phyloP scores from a whole-genome alignment of 2,113 vertebrate species.

The Equus przewalskii region DNA sequence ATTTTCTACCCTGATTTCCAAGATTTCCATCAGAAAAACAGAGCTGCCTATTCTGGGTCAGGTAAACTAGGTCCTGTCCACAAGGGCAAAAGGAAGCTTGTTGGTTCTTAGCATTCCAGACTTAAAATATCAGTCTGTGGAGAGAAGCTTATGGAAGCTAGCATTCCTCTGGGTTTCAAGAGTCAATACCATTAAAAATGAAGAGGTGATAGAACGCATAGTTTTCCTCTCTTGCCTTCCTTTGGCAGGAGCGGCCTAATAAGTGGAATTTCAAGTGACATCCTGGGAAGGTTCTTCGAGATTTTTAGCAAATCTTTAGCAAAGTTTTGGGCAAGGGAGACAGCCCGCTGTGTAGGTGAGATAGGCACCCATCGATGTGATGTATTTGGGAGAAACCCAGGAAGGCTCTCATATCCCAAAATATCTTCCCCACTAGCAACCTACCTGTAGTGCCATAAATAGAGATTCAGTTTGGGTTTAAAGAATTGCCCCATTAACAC shows the following conservation, averaged over 20 bases:
- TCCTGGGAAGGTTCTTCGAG: constrained; percentile 64
- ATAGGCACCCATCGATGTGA: not conserved
- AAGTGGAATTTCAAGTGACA: constrained; percentile 77
- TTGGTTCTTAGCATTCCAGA: constrained; percentile 77
- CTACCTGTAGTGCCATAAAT: constrained; percentile 51
- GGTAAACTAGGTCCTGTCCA: constrained; percentile 73
- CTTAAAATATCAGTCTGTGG: constrained; percentile 76
- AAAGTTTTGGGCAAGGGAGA: constrained; percentile 59
- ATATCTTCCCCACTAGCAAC: constrained; percentile 43
- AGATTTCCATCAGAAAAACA: constrained; percentile 76
- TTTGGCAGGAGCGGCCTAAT: constrained; percentile 54
- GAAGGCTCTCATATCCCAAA: constrained; percentile 57
- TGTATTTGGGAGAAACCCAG: constrained; percentile 33
- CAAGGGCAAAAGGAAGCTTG: constrained; percentile 74
- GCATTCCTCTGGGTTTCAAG: constrained; percentile 71
- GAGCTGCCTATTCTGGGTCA: constrained; percentile 72
- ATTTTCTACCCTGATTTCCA: constrained; percentile 77
- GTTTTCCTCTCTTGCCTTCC: constrained; percentile 68
- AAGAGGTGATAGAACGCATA: constrained; percentile 70
- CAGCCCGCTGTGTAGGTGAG: not conserved
- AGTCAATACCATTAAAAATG: constrained; percentile 77
- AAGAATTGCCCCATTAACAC: constrained; percentile 52
- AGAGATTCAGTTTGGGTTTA: constrained; percentile 60
- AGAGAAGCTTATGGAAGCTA: constrained; percentile 77
- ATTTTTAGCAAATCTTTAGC: constrained; percentile 65